A percentile compares a stretch with the other conserved stretches of the same genome.
Evolutionary conservation across 2,888 invertebrate species (phyloP).

Genomic region (Xylocampa areola): DNA sequence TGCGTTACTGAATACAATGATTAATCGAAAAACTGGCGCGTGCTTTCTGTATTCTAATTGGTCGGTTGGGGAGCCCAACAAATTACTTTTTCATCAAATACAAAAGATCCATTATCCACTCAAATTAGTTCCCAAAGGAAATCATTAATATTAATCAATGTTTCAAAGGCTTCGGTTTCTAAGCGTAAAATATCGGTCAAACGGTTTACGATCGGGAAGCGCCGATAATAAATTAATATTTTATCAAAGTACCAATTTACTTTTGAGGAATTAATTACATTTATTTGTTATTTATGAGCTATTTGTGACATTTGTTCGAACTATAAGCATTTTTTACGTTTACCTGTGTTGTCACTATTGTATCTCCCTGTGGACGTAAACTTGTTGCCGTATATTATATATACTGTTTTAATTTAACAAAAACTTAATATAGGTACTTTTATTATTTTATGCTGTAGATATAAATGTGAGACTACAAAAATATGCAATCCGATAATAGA

Average conservation of each 20-base stretch:
- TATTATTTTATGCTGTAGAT: no score
- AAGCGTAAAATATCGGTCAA: conserved; percentile 51
- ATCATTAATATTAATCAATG: conserved; percentile 88
- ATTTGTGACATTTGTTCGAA: background rate
- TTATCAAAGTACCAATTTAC: background rate
- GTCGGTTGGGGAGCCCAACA: conserved; percentile 69
- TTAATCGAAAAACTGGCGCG: conserved; percentile 73
- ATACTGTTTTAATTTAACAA: background rate
- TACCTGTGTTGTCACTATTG: no score
- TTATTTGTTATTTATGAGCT: background rate
- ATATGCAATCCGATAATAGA: conserved; percentile 38
- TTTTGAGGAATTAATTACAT: background rate
- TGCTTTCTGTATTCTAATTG: conserved; percentile 80
- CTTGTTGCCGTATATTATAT: background rate
- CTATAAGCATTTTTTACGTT: background rate
- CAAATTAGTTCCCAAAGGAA: conserved; percentile 85
- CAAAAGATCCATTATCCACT: conserved; percentile 88
- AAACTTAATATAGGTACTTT: background rate
- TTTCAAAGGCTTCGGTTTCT: conserved; percentile 74
- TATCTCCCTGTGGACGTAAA: no score
- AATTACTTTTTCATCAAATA: conserved; percentile 86
- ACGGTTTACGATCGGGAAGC: conserved; percentile 33
- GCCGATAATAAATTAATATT: conserved; percentile 51
- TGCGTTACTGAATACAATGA: conserved; percentile 65
- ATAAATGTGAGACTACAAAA: conserved; percentile 26